phyloP scores from a whole-genome alignment of 1,140 invertebrate genomes.

The Lepidurus apus region DNA sequence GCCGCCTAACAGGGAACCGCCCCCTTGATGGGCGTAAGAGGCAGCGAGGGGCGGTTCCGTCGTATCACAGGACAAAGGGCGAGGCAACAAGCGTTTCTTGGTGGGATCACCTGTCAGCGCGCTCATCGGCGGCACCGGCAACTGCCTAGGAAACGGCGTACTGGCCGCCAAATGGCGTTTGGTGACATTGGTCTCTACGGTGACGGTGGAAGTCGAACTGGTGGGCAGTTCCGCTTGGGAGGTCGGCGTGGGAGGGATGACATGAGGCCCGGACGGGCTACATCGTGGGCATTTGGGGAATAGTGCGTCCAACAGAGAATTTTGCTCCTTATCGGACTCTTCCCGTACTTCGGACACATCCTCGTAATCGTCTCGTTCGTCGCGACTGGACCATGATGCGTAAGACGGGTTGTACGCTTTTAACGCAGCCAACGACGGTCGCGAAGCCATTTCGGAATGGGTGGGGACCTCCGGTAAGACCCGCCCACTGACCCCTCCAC shows the following conservation, averaged over 20 bases:
- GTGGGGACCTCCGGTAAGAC: neutral
- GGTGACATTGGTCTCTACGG: neutral
- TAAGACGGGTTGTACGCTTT: neutral
- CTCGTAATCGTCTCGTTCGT: neutral
- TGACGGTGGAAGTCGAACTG: neutral
- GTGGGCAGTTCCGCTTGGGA: neutral
- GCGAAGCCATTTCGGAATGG: neutral
- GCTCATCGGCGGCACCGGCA: neutral
- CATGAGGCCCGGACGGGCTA: neutral
- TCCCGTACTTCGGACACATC: neutral
- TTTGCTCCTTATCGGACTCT: neutral
- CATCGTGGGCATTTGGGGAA: neutral
- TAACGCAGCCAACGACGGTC: neutral
- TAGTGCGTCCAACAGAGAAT: neutral
- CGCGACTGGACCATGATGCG: neutral
- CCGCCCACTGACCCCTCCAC: neutral
- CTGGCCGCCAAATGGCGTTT: neutral
- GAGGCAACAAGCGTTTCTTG: slow-evolving; percentile 27
- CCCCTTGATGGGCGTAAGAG: neutral
- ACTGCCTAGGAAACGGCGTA: neutral
- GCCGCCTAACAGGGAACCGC: neutral
- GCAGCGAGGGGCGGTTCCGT: neutral
- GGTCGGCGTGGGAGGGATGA: neutral
- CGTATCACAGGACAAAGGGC: slow-evolving; percentile 32
- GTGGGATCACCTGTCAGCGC: neutral